Base-by-base conservation (phyloP, 2,797 vertebrate species). In the Caiman crocodilus region DNA sequence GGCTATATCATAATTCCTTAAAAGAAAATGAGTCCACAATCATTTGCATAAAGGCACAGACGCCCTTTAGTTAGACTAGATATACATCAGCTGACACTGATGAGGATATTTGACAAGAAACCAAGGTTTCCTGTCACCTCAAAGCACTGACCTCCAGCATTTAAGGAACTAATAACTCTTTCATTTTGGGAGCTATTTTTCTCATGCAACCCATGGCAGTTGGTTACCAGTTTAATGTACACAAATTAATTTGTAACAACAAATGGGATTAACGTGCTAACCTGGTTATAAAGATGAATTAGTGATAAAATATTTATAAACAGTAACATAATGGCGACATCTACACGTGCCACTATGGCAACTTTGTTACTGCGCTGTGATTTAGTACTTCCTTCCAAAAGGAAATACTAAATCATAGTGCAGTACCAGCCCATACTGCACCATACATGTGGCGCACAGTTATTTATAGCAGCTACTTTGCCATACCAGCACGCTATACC, bases 161-260 rank as follows among this genome's bases (percentile, higher is more conserved):
- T 95, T 96, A 96, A 95, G 96, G 93, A 97, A 95, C 93, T 95
- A 97, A 92, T 95, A 96, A 96, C 86, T 82, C 89, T 94, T 84
- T 91, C 63, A 8, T 94, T 95, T 96, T 85, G 88, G 76, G 94
- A 95, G 78, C 58, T 79, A 88, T 26, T 95, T 92, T 97, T 90
- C 86, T 93, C 90, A 95, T 86, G 91, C 71, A 91, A 95, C 73
- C 80, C 76, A 63, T 79, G 91, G 79, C 92, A 94, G 81, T 92
- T 75, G 26, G 87, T 94, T 95, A 88, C 89, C 93, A 87, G 79
- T 90, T 97, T 90, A 93, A 71, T 89, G 79, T 35, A 67, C 76
- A 84, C 58, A 90, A 74, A 79, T 32, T 90, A 95, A 60, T 95
- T 83, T 67, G 76, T 92, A 89, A 83, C 26, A 50, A 93, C 15